Conservation (phyloP, 1,140 invertebrate species). For the Brachionus plicatilis region DNA sequence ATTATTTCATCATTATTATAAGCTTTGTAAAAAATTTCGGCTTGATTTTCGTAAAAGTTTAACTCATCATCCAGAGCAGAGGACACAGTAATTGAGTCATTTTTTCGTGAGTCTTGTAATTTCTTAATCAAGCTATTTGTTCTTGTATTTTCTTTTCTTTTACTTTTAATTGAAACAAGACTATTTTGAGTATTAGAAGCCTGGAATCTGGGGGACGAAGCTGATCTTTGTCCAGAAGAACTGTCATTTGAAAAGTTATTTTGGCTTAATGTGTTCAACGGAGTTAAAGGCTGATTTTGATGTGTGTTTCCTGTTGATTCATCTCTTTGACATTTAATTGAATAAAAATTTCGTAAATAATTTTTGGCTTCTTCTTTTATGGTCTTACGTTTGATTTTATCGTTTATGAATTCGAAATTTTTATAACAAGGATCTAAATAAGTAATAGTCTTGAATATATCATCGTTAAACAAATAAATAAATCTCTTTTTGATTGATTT, state of each 20-base stretch:
- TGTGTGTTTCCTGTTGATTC: not conserved
- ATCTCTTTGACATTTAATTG: not conserved
- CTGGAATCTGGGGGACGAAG: not conserved
- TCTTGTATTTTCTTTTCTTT: not conserved
- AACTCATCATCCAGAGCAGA: not conserved
- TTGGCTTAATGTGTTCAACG: not conserved
- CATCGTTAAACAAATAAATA: not conserved
- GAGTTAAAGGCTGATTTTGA: not conserved
- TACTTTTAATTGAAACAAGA: not conserved
- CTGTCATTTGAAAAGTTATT: not conserved
- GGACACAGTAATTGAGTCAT: not conserved
- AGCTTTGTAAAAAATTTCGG: not conserved
- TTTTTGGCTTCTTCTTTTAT: not conserved
- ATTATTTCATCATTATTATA: not conserved
- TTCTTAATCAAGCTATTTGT: not conserved
- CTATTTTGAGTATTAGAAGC: not conserved
- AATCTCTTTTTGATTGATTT: constrained; percentile 9
- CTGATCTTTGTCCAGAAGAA: not conserved
- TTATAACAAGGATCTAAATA: constrained; percentile 13
- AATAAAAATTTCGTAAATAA: not conserved
- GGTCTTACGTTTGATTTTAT: not conserved
- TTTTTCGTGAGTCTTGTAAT: not conserved
- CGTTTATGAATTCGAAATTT: constrained; percentile 14
- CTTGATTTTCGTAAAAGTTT: constrained; percentile 1
- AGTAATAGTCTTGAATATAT: constrained; percentile 1